Evolutionary conservation across 1,140 invertebrate genomes (phyloP), one percentile per base, ranked within the genome.

Genomic region (Arctopsyche grandis): DNA sequence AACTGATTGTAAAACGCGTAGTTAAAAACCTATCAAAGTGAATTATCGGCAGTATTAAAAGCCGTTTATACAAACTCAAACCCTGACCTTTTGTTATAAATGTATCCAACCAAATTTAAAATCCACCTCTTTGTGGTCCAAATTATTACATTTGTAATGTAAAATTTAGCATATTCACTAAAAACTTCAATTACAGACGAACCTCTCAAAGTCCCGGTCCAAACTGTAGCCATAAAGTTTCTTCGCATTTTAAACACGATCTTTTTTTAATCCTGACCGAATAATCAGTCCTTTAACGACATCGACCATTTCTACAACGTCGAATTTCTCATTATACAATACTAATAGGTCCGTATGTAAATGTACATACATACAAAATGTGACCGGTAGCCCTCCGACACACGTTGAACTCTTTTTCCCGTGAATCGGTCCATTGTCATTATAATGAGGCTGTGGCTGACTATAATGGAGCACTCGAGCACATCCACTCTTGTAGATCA

Each of bases 371-470:
- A n/a, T n/a, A n/a, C n/a, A n/a, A n/a, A n/a, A n/a, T 74, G 26
- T 74, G 43, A 58, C 71, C 58, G 74, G 74, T 76, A 76, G 74
- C 46, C 16, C 21, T 10, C 26, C 52, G 63, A 66, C 63, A 66
- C 63, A 16, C 63, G 12, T 52, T 52, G 24, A 43, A 70, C 60
- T 66, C 24, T 66, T 66, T 66, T 66, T n/a, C n/a, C 14, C 46
- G 24, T 24, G 71, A 58, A 63, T 26, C 26, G 48, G 56, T 63
- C 74, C 58, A 76, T 76, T 76, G 74, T 76, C 74, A 76, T 76
- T 76, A 48, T 76, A 76, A 76, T 76, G 74, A 76, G 73, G 74
- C 74, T 26, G 48, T 52, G 12, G 43, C 71, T 26, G 71, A 48
- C 43, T 22, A 75, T 75, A 75, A 75, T 58, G 73, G 73, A 75